Evolutionary conservation across 2,888 invertebrate genomes (phyloP), one percentile per base, ranked within the genome.

Genomic region (Scaptomyza caliginosa): DNA sequence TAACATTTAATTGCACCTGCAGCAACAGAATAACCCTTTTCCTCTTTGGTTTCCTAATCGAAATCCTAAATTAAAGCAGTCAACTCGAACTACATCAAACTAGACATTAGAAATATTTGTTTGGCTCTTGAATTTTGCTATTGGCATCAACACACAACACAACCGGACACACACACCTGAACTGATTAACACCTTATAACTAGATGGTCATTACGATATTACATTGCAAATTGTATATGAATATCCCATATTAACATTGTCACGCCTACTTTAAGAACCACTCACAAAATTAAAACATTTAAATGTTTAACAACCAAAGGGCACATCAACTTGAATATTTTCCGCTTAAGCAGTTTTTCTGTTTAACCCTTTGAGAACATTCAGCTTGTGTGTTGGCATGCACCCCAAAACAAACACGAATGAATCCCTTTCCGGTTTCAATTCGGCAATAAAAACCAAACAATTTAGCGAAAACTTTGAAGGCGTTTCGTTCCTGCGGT

Each of bases 1-100:
- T 82, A 86, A 81, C 78, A 70, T 87, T 81, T 75, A 77, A 85
- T 87, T 85, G 68, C 78, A 77, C 65, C 67, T 85, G 72, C 51
- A 64, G 68, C 67, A 56, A 56, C 55, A 45, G 36, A 62, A 54
- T 16, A 67, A 51, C 71, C 62, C 60, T 26, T 43, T 42, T 49
- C 55, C 48, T 32, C 51, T 55, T 63, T 32, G 51, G 54, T 63
- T 63, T 51, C 16, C 60, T 50, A 82, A 73, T 83, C 71, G 74
- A 81, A 74, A 74, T 82, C 70, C 70, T 36, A 28, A 39, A 24
- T 30, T 42, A 1, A n/a, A 32, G 26, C 50, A 50, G 19, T 21
- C 5, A 26, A 21, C 16, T 6, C 7, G 34, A 11, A n/a, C 32
- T 4, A 30, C 13, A 45, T 13, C 40, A 39, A 30, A 19, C 21